Conservation (phyloP, 2,113 vertebrate genomes). For the Enhydra lutris region DNA sequence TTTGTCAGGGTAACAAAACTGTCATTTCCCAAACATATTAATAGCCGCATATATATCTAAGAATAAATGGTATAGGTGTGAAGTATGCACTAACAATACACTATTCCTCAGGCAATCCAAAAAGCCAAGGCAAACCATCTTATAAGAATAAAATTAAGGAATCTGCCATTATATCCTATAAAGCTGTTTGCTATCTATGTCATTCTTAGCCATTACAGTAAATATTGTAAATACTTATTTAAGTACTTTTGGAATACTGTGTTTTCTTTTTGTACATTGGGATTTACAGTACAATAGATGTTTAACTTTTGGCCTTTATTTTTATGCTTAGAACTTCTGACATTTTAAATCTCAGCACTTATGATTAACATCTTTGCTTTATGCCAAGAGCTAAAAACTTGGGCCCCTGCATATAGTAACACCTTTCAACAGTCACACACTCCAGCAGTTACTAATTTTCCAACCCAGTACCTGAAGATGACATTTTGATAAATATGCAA, state of each 20-base stretch:
- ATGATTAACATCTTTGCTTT: slow-evolving; percentile 81
- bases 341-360: slow-evolving; percentile 79
- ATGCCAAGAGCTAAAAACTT: slow-evolving; percentile 79
- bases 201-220: not conserved
- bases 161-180: not conserved
- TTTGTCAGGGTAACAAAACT: not conserved
- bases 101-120: not conserved
- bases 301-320: slow-evolving; percentile 69
- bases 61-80: not conserved
- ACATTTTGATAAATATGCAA: slow-evolving; percentile 83
- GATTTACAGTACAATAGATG: slow-evolving; percentile 62
- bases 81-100: not conserved
- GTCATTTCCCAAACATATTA: not conserved
- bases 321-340: slow-evolving; percentile 74
- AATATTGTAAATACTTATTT: not conserved
- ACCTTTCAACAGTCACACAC: slow-evolving; percentile 80
- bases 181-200: not conserved
- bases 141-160: not conserved
- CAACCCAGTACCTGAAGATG: slow-evolving; percentile 80
- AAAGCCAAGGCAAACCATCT: not conserved
- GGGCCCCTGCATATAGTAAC: slow-evolving; percentile 66
- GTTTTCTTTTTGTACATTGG: slow-evolving; percentile 14
- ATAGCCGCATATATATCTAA: not conserved
- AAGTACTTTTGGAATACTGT: not conserved
- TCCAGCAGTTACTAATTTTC: slow-evolving; percentile 83